These are phyloP conservation scores for Helicolenus hilgendorfi DNA, from an alignment of 2,797 vertebrate genomes.

Conservation along the genomic window DNA sequence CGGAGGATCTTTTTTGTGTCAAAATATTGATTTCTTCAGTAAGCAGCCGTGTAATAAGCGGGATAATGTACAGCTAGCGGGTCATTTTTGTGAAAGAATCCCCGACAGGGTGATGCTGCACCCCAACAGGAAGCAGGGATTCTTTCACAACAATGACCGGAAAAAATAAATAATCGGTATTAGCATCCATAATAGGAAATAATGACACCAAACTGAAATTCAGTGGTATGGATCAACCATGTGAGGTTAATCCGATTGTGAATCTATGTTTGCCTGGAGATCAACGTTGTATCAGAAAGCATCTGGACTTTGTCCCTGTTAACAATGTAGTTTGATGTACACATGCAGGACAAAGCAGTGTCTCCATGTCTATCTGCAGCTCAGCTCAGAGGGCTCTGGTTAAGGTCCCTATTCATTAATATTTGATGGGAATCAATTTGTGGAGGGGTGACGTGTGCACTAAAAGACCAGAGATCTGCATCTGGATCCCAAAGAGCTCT, in stretches of 20 bases:
- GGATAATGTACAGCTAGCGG: too few species aligned
- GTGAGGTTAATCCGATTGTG: not conserved
- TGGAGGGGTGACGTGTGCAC: constrained; percentile 48
- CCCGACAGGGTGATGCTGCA: too few species aligned
- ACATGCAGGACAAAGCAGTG: not conserved
- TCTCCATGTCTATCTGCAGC: constrained; percentile 20
- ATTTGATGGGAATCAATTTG: constrained; percentile 81
- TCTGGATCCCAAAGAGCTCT: constrained; percentile 38
- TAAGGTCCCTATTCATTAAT: constrained; percentile 72
- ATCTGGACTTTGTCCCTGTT: not conserved
- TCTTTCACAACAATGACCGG: too few species aligned
- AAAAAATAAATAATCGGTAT: too few species aligned
- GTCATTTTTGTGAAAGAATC: too few species aligned
- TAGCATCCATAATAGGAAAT: too few species aligned
- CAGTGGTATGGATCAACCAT: not conserved
- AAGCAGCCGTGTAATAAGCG: too few species aligned
- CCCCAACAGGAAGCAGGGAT: too few species aligned
- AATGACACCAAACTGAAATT: not conserved
- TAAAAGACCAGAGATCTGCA: constrained; percentile 34
- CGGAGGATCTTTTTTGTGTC: too few species aligned
- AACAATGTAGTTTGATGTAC: not conserved
- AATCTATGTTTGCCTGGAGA: not conserved
- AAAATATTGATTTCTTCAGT: too few species aligned
- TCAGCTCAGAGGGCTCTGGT: constrained; percentile 25
- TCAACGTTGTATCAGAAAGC: not conserved